Conservation (phyloP, 2,113 vertebrate species). For the Cavia porcellus region DNA sequence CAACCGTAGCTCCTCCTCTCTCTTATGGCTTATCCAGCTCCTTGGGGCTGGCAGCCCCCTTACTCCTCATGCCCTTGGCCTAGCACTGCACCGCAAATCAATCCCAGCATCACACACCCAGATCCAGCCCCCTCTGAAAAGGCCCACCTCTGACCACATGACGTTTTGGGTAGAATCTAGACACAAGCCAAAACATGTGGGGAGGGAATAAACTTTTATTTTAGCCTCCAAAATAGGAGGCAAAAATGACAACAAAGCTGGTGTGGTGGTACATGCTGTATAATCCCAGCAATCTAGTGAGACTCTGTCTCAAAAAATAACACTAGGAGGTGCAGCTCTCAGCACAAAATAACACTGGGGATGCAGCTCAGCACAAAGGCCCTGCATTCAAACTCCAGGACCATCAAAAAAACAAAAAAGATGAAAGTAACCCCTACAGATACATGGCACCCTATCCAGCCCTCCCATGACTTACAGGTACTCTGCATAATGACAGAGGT, state of each 20-base stretch:
- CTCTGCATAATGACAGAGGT: background rate
- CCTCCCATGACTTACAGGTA: accelerated
- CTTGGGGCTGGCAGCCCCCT: background rate
- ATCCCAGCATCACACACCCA: background rate
- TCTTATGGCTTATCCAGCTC: background rate
- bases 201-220: background rate
- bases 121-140: background rate
- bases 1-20: background rate
- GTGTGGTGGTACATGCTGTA: background rate
- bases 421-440: background rate
- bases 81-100: background rate
- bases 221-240: background rate
- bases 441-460: background rate
- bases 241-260: background rate
- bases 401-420: background rate
- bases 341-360: too few species aligned
- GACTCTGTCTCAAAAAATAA: background rate
- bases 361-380: background rate
- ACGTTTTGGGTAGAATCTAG: background rate
- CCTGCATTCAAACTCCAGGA: background rate
- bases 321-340: too few species aligned
- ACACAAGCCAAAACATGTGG: background rate
- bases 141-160: background rate
- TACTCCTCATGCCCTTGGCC: background rate
- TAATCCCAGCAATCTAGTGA: background rate